These are phyloP conservation scores for Psylliodes chrysocephalus DNA, from an alignment of 2,888 invertebrate species.

Conservation along the genomic window DNA sequence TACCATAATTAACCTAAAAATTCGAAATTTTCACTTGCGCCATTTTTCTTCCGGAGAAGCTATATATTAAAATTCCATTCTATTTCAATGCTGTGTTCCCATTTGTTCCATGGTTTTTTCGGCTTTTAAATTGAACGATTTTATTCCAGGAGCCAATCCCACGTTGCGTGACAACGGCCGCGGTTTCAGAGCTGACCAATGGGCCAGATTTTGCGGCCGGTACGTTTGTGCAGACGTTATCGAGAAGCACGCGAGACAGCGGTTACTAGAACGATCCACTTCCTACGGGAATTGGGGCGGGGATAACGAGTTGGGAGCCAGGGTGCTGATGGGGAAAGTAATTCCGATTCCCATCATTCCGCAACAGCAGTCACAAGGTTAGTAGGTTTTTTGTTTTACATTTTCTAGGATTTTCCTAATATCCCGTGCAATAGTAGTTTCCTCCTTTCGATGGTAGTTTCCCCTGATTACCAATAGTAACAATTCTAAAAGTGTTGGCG, in stretches of 20 bases:
- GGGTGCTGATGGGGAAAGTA: slow-evolving; percentile 67
- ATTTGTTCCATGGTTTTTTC: too few species aligned
- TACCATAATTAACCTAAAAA: too few species aligned
- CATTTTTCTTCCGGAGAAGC: too few species aligned
- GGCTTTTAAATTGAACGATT: too few species aligned
- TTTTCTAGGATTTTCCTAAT: too few species aligned
- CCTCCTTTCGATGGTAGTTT: too few species aligned
- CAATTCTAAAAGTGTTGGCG: too few species aligned
- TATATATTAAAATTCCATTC: too few species aligned
- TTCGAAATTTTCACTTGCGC: too few species aligned
- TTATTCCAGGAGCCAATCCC: slow-evolving; percentile 73
- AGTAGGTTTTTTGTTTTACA: slow-evolving; percentile 43
- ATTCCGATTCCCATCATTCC: slow-evolving; percentile 56
- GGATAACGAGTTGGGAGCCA: slow-evolving; percentile 69
- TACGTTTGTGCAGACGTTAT: slow-evolving; percentile 78
- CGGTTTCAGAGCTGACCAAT: slow-evolving; percentile 77
- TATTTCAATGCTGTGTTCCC: too few species aligned
- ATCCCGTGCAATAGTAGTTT: too few species aligned
- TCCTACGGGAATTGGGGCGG: slow-evolving; percentile 70
- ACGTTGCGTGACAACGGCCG: slow-evolving; percentile 75
- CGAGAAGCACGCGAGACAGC: slow-evolving; percentile 71
- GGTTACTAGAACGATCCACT: slow-evolving; percentile 68
- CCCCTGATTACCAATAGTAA: too few species aligned
- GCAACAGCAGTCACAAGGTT: slow-evolving; percentile 55
- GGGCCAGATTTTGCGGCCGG: slow-evolving; percentile 79